A percentile compares a stretch with the other conserved stretches of the same genome.
These are phyloP conservation scores for Mormoops blainvillei DNA, from an alignment of 2,113 vertebrate genomes.

Conservation along the genomic window DNA sequence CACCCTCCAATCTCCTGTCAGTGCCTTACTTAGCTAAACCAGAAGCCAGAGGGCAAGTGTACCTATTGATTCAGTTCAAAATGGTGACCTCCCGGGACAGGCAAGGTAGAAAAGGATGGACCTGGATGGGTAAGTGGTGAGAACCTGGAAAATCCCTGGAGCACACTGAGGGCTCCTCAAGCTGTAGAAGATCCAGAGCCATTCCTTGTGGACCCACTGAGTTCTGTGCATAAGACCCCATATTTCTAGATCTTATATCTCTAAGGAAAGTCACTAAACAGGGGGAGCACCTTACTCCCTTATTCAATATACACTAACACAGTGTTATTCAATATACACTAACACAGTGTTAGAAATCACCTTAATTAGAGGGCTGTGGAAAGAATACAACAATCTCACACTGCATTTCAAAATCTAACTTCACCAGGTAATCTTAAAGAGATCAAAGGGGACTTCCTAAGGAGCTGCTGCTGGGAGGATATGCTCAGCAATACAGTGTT, in stretches of 20 bases:
- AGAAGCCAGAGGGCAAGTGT: background rate
- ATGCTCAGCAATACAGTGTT: background rate
- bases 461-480: background rate
- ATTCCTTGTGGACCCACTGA: background rate
- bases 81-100: background rate
- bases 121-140: background rate
- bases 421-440: background rate
- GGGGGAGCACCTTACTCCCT: background rate
- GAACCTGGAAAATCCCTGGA: background rate
- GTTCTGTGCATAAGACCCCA: background rate
- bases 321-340: background rate
- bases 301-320: background rate
- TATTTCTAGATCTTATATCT: background rate
- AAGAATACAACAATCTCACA: background rate
- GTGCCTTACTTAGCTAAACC: background rate
- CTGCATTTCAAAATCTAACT: conserved; percentile 1
- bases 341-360: background rate
- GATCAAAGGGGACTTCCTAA: background rate
- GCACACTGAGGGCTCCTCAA: background rate
- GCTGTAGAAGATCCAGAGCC: background rate
- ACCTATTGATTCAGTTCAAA: background rate
- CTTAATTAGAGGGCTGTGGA: background rate
- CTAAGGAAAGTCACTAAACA: background rate
- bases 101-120: background rate
- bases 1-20: background rate